Evolutionary conservation across 1,140 invertebrate species (phyloP).

Genomic region (Zaprionus davidi): DNA sequence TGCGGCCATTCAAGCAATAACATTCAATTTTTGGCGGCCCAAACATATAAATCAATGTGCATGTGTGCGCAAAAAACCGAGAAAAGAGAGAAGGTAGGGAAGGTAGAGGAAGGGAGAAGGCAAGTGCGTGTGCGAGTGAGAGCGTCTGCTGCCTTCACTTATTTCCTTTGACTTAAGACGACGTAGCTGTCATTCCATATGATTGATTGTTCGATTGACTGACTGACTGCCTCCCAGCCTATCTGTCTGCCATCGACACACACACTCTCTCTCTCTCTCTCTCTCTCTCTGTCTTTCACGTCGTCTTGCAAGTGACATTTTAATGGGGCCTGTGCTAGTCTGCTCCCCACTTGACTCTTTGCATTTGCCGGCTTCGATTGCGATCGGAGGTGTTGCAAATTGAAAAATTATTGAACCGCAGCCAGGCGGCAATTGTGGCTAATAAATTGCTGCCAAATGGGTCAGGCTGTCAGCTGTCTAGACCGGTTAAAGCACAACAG

Average conservation of each 20-base stretch:
- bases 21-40: constrained; percentile 79
- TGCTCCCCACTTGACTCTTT: constrained; percentile 7
- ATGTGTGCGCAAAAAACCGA: constrained; percentile 29
- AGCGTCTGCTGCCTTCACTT: constrained; percentile 21
- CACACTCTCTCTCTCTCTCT: neutral
- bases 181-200: constrained; percentile 75
- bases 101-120: neutral
- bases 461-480: constrained; percentile 2
- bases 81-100: neutral
- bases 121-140: neutral
- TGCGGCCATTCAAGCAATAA: constrained; percentile 79
- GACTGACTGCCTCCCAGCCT: constrained; percentile 46
- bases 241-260: neutral
- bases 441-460: constrained; percentile 23
- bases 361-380: neutral
- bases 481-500: neutral
- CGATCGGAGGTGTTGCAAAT: constrained; percentile 1
- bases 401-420: constrained; percentile 31
- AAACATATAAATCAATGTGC: constrained; percentile 73
- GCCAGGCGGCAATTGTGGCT: constrained; percentile 11
- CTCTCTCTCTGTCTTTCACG: constrained; percentile 7
- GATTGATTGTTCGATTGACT: constrained; percentile 79
- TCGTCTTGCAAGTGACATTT: constrained; percentile 13
- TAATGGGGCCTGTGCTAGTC: constrained; percentile 18
- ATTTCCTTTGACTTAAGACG: constrained; percentile 71